Percentiles rank a stretch among this genome's conserved stretches.
Conservation (phyloP, 2,797 vertebrate species). For the Muscicapa comitata region DNA sequence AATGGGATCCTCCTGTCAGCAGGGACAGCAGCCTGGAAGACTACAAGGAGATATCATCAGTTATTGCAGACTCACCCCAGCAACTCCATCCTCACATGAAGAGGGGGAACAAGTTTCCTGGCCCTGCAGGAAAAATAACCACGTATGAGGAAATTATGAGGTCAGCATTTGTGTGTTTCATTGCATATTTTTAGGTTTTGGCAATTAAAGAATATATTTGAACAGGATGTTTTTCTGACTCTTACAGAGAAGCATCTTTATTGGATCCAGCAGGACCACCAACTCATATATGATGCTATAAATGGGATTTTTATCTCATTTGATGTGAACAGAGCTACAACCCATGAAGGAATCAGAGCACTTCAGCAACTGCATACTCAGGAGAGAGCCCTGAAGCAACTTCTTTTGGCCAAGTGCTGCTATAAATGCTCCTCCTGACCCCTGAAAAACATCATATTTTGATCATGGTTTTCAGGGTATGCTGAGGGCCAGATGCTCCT, state of each 20-base stretch:
- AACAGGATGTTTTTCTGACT: background rate
- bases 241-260: background rate
- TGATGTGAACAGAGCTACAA: background rate
- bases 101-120: rapidly evolving
- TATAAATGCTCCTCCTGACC: background rate
- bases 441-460: background rate
- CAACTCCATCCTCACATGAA: background rate
- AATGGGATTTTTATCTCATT: background rate
- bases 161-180: background rate
- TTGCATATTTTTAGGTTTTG: background rate
- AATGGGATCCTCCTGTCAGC: background rate
- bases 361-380: background rate
- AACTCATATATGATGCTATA: background rate
- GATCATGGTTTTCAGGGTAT: background rate
- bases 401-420: background rate
- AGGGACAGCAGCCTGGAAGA: background rate
- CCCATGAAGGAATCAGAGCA: background rate
- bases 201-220: background rate
- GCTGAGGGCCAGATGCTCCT: background rate
- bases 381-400: background rate
- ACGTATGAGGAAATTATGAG: rapidly evolving
- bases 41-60: background rate
- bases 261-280: background rate
- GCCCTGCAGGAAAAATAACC: background rate
- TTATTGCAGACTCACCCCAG: background rate